Evolutionary conservation across 2,113 vertebrate genomes (phyloP), one percentile per base, ranked within the genome.

Genomic region (Brachyhypopomus gauderio): DNA sequence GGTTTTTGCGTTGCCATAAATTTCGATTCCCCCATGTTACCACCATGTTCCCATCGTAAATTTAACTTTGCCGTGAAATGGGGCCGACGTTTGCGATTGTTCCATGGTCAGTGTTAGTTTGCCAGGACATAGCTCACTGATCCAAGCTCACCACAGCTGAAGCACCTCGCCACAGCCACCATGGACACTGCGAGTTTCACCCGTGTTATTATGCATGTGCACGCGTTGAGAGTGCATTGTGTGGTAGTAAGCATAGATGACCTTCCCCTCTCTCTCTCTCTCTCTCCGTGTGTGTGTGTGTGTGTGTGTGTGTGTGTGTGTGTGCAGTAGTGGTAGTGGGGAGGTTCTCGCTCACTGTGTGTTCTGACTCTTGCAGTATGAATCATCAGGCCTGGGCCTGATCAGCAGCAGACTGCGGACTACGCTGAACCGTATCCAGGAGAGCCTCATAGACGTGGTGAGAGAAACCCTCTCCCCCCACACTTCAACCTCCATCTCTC

Each of bases 381-480:
- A 99, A 91, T 97, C 95, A 82, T 96, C 97, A 3, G 96, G 97
- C 63, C 91, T 98, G 36, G 97, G 98, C 67, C 95, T 99, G 77
- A 98, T 98, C 88, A 98, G 97, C 91, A 99, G 96, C 91, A 92
- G 98, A 90, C 92, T 99, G 81, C 94, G 96, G 75, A 99, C 97
- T 60, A 99, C 98, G 0, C 91, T 99, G 78, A 99, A 94, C 93
- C 94, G 97, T 87, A 99, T 99, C 89, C 98, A 99, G 79, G 98
- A 99, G 90, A 97, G 93, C 88, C 95, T 99, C 83, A 99, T 99
- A 85, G 96, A 98, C 89, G 82, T 97, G 93, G 98, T 99, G 90
- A 94, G 96, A 75, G 73, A 64, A 88, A 79, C 76, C 60, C 6
- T 56, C 20, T 19, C 5, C n/a, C 17, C 22, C 62, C 27, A 34